Evolutionary conservation across 2,888 invertebrate genomes (phyloP).

Genomic region (Biston stratarius): DNA sequence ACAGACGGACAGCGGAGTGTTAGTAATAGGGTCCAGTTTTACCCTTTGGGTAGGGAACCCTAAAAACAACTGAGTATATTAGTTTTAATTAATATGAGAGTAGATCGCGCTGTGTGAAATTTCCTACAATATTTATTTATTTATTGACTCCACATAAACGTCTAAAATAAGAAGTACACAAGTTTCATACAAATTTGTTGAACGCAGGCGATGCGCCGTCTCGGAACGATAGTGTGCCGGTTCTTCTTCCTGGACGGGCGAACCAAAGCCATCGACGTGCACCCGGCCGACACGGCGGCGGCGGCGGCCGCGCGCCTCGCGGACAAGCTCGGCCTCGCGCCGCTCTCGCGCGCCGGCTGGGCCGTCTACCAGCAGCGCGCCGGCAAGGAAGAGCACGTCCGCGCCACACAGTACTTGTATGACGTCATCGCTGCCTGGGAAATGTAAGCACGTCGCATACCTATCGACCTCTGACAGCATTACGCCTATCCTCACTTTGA

Average conservation of each 20-base stretch:
- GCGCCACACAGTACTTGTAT: slow-evolving; percentile 96
- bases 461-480: not conserved
- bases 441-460: slow-evolving; percentile 84
- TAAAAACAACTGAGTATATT: too few species aligned
- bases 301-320: slow-evolving; percentile 96
- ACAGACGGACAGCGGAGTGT: too few species aligned
- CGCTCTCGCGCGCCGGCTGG: slow-evolving; percentile 93
- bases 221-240: slow-evolving; percentile 96
- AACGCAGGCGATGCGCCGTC: slow-evolving; percentile 93
- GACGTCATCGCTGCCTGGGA: slow-evolving; percentile 98
- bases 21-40: too few species aligned
- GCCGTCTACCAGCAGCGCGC: slow-evolving; percentile 96
- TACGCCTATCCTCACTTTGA: too few species aligned
- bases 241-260: slow-evolving; percentile 98
- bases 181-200: not conserved
- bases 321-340: slow-evolving; percentile 93
- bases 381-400: slow-evolving; percentile 95
- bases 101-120: too few species aligned
- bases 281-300: slow-evolving; percentile 97
- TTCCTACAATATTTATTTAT: too few species aligned
- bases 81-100: too few species aligned
- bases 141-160: too few species aligned
- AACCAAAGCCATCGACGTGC: slow-evolving; percentile 97
- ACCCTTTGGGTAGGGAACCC: too few species aligned
- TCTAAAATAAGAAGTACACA: not conserved